Evolutionary conservation across 2,888 invertebrate species (phyloP).

Genomic region (Metopia argyrocephala): DNA sequence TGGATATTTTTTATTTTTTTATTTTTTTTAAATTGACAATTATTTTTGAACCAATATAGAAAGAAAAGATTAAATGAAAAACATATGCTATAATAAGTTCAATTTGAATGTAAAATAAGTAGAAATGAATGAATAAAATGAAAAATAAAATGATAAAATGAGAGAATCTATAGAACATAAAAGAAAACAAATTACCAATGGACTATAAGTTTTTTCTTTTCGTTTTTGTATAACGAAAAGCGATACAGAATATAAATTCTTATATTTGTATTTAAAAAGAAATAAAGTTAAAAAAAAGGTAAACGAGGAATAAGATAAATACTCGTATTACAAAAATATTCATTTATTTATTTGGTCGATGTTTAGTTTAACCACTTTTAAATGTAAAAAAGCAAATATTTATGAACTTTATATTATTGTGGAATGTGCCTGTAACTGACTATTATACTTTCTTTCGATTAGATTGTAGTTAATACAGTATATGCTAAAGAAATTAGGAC

Average conservation of each 20-base stretch:
- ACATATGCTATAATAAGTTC: conserved; percentile 30
- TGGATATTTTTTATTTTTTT: background rate
- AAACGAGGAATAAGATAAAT: background rate
- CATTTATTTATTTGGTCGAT: conserved; percentile 35
- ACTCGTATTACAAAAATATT: background rate
- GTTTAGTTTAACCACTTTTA: conserved; percentile 46
- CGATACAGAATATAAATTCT: background rate
- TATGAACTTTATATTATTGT: conserved; percentile 5
- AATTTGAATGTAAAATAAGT: conserved; percentile 17
- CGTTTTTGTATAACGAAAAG: background rate
- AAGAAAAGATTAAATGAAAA: conserved; percentile 17
- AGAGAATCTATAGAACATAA: background rate
- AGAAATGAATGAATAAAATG: background rate
- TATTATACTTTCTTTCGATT: too few relatives aligned
- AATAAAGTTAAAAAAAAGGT: background rate
- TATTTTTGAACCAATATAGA: conserved; percentile 21
- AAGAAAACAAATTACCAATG: conserved; percentile 45
- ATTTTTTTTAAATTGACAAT: conserved; percentile 31
- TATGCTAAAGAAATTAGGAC: background rate
- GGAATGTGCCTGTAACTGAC: background rate
- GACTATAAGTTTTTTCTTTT: background rate
- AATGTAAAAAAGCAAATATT: conserved; percentile 44
- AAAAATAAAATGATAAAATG: background rate
- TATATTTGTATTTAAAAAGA: background rate
- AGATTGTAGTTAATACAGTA: too few relatives aligned